These are phyloP conservation scores for Epinotia demarniana DNA, from an alignment of 2,888 invertebrate genomes.

Conservation along the genomic window DNA sequence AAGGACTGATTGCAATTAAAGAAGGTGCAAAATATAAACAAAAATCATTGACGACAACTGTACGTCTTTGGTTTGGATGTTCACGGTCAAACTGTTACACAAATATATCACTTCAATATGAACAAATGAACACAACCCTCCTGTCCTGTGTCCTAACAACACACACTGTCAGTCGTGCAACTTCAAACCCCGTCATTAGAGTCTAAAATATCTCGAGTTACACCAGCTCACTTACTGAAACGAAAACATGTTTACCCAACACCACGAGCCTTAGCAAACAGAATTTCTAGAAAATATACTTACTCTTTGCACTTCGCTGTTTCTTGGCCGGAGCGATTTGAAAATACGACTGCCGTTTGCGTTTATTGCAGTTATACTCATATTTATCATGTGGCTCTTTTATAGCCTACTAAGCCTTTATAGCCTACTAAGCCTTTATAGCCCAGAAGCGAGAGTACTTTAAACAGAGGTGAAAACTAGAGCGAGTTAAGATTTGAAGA, in stretches of 20 bases:
- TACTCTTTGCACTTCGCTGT: constrained; percentile 15
- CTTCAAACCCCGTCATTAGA: not conserved
- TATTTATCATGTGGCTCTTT: constrained; percentile 42
- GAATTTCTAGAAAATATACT: constrained; percentile 11
- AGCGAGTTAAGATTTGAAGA: constrained; percentile 44
- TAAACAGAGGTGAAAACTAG: constrained; percentile 47
- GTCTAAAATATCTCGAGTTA: not conserved
- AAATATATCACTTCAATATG: too few relatives aligned
- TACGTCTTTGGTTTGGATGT: too few relatives aligned
- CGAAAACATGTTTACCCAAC: constrained; percentile 25
- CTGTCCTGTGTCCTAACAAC: too few relatives aligned
- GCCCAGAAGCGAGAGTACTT: constrained; percentile 50
- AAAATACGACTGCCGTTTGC: constrained; percentile 40
- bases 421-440: constrained; percentile 47
- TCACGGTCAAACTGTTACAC: too few relatives aligned
- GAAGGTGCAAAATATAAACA: too few relatives aligned
- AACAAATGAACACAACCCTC: too few relatives aligned
- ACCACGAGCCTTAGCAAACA: constrained; percentile 5
- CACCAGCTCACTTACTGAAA: not conserved
- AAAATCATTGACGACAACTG: too few relatives aligned
- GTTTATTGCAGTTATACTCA: constrained; percentile 38
- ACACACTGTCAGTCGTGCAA: not conserved
- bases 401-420: constrained; percentile 37
- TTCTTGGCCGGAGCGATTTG: constrained; percentile 30
- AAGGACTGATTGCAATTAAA: not conserved